Percentiles rank a stretch among this genome's conserved stretches.
These are phyloP conservation scores for Clepsis dumicolana DNA, from an alignment of 2,888 invertebrate species.

Conservation along the genomic window DNA sequence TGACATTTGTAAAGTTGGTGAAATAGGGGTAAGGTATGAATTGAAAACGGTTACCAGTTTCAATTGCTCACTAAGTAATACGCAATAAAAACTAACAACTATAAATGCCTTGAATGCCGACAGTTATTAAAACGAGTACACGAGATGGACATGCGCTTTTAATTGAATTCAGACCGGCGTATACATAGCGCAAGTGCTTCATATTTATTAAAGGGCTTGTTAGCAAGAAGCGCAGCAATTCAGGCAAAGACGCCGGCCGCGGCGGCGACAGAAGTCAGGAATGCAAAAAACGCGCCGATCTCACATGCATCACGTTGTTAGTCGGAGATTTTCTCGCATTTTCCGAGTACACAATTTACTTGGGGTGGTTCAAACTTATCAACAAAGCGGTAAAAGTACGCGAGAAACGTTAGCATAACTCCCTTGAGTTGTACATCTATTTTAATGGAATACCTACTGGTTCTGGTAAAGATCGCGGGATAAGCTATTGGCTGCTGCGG, in stretches of 20 bases:
- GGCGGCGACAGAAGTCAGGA: constrained; percentile 60
- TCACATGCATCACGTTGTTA: constrained; percentile 68
- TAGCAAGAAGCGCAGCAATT: constrained; percentile 60
- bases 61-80: constrained; percentile 6
- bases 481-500: too few relatives aligned
- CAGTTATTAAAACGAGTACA: constrained; percentile 15
- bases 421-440: not conserved
- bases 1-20: too few relatives aligned
- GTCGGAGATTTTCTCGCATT: constrained; percentile 79
- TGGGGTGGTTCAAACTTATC: constrained; percentile 51
- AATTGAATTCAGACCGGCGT: constrained; percentile 18
- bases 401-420: constrained; percentile 1
- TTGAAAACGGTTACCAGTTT: not conserved
- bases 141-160: constrained; percentile 14
- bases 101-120: constrained; percentile 14
- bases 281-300: constrained; percentile 72
- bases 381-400: not conserved
- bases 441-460: not conserved
- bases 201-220: constrained; percentile 36
- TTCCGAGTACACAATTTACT: constrained; percentile 83
- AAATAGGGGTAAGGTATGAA: not conserved
- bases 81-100: constrained; percentile 19
- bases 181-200: constrained; percentile 8
- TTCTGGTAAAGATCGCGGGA: too few relatives aligned
- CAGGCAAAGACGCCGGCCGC: constrained; percentile 57